These are phyloP conservation scores for Zaprionus gabonicus DNA, from an alignment of 1,140 invertebrate species.

Conservation along the genomic window DNA sequence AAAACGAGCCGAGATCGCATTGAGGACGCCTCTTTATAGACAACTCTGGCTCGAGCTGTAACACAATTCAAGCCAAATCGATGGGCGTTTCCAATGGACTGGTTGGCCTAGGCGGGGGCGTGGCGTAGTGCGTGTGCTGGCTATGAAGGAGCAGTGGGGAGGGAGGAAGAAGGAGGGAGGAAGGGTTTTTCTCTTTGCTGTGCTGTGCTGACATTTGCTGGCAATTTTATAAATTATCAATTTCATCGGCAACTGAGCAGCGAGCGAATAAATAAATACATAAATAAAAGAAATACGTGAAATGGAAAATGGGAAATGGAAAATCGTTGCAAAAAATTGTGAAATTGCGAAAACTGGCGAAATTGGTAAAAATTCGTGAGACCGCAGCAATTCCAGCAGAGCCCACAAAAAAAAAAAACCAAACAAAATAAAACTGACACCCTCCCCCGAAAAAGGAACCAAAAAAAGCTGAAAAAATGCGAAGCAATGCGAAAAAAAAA, in stretches of 20 bases:
- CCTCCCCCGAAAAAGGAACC: not conserved
- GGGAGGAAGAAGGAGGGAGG: not conserved
- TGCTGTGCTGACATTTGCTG: slow-evolving; percentile 60
- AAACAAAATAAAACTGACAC: slow-evolving; percentile 5
- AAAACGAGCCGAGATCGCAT: not conserved
- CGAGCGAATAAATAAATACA: slow-evolving; percentile 58
- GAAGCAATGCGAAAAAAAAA: slow-evolving; percentile 3
- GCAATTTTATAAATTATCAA: slow-evolving; percentile 80
- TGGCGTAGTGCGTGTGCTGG: not conserved
- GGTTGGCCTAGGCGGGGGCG: not conserved
- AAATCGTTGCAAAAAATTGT: slow-evolving; percentile 40
- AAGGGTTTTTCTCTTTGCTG: not conserved
- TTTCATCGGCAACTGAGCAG: slow-evolving; percentile 59
- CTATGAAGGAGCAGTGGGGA: not conserved
- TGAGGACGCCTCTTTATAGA: slow-evolving; percentile 2
- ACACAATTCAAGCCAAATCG: slow-evolving; percentile 22
- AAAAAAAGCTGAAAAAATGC: slow-evolving; percentile 15
- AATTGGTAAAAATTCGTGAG: slow-evolving; percentile 58
- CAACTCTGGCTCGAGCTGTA: not conserved
- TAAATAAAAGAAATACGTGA: slow-evolving; percentile 53
- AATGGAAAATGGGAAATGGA: slow-evolving; percentile 31
- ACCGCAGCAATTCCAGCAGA: slow-evolving; percentile 69
- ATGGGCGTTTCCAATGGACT: slow-evolving; percentile 5
- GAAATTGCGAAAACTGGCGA: slow-evolving; percentile 60
- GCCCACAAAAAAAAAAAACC: slow-evolving; percentile 18